These are phyloP conservation scores for Drosophila nebulosa DNA, from an alignment of 1,140 invertebrate species.

Conservation along the genomic window DNA sequence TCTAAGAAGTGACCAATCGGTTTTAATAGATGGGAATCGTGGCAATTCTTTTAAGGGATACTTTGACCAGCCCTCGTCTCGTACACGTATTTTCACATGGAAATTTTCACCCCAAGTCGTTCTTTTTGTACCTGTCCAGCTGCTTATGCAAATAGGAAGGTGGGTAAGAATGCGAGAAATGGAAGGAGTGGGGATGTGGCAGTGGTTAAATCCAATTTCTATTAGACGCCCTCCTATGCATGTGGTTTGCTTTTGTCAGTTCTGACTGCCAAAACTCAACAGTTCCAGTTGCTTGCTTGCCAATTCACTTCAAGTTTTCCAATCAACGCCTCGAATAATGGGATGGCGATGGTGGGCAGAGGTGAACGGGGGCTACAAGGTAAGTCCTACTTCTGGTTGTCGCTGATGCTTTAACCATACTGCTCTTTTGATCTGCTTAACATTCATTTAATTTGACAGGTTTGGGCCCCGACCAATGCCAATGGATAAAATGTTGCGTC, in stretches of 20 bases:
- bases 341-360: neutral
- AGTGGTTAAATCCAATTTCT: constrained; percentile 23
- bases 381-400: neutral
- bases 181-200: neutral
- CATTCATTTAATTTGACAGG: constrained; percentile 20
- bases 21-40: too few species aligned
- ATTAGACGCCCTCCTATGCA: constrained; percentile 10
- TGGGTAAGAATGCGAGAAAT: neutral
- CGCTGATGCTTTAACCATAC: constrained; percentile 2
- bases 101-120: neutral
- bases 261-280: constrained; percentile 17
- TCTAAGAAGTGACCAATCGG: too few species aligned
- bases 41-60: neutral
- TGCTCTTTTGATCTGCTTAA: constrained; percentile 18
- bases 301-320: constrained; percentile 9
- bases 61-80: neutral
- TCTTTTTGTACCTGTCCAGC: constrained; percentile 31
- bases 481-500: constrained; percentile 23
- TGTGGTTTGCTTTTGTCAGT: constrained; percentile 10
- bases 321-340: constrained; percentile 1
- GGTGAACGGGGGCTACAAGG: neutral
- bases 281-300: constrained; percentile 5
- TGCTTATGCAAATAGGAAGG: constrained; percentile 45
- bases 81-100: neutral
- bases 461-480: neutral